These are phyloP conservation scores for Rugalucina vietnamica DNA, from an alignment of 2,888 invertebrate genomes.

Conservation along the genomic window DNA sequence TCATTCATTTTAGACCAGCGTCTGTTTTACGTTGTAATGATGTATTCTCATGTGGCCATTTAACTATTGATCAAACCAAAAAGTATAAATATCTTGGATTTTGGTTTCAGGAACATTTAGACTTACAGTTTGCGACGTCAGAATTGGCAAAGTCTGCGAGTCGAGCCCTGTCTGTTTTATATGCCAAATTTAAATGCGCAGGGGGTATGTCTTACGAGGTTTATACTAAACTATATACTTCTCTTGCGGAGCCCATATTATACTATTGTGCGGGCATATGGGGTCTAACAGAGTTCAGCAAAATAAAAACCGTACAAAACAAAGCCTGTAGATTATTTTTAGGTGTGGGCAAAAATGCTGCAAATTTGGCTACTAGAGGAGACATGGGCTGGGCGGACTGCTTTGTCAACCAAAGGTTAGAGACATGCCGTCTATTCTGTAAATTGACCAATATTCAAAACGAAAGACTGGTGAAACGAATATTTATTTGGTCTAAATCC, in stretches of 20 bases:
- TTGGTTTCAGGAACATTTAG: conserved; percentile 38
- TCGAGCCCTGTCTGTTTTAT: conserved; percentile 15
- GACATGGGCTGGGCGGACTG: conserved; percentile 23
- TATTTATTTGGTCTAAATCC: conserved; percentile 5
- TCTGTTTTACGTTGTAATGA: neutral
- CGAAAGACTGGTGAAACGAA: neutral
- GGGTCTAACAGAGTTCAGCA: neutral
- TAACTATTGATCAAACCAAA: neutral
- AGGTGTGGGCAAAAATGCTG: neutral
- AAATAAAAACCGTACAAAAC: neutral
- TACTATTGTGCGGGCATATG: conserved; percentile 11
- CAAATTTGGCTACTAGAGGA: neutral
- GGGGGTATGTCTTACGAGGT: too few relatives aligned
- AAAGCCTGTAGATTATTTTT: conserved; percentile 3
- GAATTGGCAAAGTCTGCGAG: conserved; percentile 18
- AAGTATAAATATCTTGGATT: conserved; percentile 45
- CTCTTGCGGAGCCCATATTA: conserved; percentile 7
- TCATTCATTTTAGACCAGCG: conserved; percentile 11
- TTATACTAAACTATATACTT: too few relatives aligned
- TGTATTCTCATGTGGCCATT: neutral
- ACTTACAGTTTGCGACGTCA: neutral
- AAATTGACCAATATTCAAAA: neutral
- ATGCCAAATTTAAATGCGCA: too few relatives aligned
- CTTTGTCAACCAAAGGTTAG: conserved; percentile 9
- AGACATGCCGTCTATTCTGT: neutral